A percentile compares a stretch with the other conserved stretches of the same genome.
phyloP scores from a whole-genome alignment of 1,140 invertebrate species.

The Aricia agestis region DNA sequence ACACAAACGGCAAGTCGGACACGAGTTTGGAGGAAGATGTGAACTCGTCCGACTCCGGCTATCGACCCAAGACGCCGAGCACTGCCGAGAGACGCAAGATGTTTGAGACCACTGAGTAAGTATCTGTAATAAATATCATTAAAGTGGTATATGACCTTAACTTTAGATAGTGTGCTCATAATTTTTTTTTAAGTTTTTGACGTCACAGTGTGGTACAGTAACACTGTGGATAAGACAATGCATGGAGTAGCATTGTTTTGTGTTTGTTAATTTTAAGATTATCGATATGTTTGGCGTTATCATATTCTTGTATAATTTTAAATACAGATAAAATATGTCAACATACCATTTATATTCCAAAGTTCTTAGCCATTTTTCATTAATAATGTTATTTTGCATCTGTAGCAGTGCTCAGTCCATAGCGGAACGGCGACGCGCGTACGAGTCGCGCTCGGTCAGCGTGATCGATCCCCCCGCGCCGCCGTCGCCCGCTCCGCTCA shows the following conservation, averaged over 20 bases:
- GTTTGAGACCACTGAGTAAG: constrained; percentile 78
- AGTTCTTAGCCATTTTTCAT: background rate
- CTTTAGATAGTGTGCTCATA: no score
- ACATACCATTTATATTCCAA: no score
- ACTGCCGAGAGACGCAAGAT: constrained; percentile 84
- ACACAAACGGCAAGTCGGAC: constrained; percentile 80
- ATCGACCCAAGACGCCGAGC: constrained; percentile 83
- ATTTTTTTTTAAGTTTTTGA: no score
- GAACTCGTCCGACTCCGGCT: constrained; percentile 74
- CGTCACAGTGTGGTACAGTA: no score
- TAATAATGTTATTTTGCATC: background rate
- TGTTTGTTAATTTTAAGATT: no score
- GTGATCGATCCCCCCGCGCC: constrained; percentile 79
- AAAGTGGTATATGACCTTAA: no score
- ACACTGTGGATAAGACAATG: background rate
- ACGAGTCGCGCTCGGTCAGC: constrained; percentile 82
- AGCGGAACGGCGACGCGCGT: constrained; percentile 85
- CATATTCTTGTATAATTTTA: no score
- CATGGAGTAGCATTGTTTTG: no score
- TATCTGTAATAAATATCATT: constrained; percentile 4
- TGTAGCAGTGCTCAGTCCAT: constrained; percentile 80
- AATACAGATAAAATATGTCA: no score
- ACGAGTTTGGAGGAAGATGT: constrained; percentile 80
- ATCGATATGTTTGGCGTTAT: no score
- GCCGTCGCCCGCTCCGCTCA: constrained; percentile 83